Evolutionary conservation across 1,140 invertebrate species (phyloP).

Genomic region (Popillia japonica): DNA sequence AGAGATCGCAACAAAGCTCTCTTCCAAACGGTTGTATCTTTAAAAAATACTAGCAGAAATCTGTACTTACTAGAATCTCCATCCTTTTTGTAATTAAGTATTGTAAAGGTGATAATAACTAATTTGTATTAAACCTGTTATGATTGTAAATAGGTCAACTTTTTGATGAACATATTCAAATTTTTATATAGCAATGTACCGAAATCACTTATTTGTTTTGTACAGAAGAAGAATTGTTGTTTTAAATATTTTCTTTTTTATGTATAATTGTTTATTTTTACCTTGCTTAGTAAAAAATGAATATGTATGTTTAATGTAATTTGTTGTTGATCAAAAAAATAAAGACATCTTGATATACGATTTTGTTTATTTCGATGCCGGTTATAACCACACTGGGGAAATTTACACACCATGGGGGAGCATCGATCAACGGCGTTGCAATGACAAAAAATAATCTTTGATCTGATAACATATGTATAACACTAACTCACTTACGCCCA

Average conservation of each 20-base stretch:
- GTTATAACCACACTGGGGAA: too few relatives aligned
- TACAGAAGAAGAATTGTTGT: background rate
- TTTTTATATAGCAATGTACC: slow-evolving; percentile 27
- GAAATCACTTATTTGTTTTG: background rate
- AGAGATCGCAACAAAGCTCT: too few relatives aligned
- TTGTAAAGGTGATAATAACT: slow-evolving; percentile 16
- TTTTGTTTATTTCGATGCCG: background rate
- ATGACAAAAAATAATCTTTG: too few relatives aligned
- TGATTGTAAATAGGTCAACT: slow-evolving; percentile 8
- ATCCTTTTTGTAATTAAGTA: slow-evolving; percentile 7
- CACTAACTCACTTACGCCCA: too few relatives aligned
- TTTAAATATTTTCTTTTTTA: background rate
- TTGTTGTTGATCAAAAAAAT: slow-evolving; percentile 14
- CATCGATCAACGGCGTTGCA: too few relatives aligned
- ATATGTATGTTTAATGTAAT: slow-evolving; percentile 21
- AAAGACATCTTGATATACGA: slow-evolving; percentile 28
- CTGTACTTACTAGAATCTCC: background rate
- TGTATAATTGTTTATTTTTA: background rate
- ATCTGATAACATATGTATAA: too few relatives aligned
- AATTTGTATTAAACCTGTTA: slow-evolving; percentile 7
- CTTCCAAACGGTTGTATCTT: too few relatives aligned
- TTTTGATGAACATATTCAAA: slow-evolving; percentile 23
- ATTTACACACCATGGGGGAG: too few relatives aligned
- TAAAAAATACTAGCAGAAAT: too few relatives aligned
- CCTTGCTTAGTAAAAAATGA: slow-evolving; percentile 35